These are phyloP conservation scores for Mus pahari DNA, from an alignment of 2,113 vertebrate species.

Conservation along the genomic window DNA sequence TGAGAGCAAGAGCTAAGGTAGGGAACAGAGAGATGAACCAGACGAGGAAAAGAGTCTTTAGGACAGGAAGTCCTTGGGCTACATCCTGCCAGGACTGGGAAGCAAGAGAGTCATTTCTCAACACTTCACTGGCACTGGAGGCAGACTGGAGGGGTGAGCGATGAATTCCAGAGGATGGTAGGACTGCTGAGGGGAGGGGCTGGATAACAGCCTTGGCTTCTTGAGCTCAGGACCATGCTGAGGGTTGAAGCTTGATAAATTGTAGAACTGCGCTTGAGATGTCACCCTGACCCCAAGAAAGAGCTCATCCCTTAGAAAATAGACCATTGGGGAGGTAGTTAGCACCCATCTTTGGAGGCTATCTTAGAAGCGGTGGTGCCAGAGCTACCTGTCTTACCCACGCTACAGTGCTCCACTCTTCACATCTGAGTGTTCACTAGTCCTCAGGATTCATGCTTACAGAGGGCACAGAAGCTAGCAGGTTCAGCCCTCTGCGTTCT, in stretches of 20 bases:
- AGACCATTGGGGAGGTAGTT: background rate
- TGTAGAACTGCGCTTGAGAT: background rate
- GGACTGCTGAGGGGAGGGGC: background rate
- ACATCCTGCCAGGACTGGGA: background rate
- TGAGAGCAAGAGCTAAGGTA: background rate
- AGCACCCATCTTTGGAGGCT: background rate
- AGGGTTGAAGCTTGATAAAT: background rate
- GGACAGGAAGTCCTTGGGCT: background rate
- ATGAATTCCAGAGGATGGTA: background rate
- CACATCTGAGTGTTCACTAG: background rate
- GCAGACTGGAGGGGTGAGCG: background rate
- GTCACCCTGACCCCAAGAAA: background rate
- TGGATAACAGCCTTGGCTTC: background rate
- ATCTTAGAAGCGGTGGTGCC: fast-evolving
- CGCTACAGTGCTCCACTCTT: background rate
- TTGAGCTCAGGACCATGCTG: background rate
- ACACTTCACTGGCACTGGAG: too few species aligned
- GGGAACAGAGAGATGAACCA: background rate
- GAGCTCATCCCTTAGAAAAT: background rate
- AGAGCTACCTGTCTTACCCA: too few species aligned
- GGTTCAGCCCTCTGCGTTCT: background rate
- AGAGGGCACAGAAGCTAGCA: background rate
- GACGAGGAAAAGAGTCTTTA: background rate
- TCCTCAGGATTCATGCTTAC: background rate
- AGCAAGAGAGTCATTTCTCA: background rate